Evolutionary conservation across 1,140 invertebrate genomes (phyloP).

Genomic region (Euwallacea fornicatus): DNA sequence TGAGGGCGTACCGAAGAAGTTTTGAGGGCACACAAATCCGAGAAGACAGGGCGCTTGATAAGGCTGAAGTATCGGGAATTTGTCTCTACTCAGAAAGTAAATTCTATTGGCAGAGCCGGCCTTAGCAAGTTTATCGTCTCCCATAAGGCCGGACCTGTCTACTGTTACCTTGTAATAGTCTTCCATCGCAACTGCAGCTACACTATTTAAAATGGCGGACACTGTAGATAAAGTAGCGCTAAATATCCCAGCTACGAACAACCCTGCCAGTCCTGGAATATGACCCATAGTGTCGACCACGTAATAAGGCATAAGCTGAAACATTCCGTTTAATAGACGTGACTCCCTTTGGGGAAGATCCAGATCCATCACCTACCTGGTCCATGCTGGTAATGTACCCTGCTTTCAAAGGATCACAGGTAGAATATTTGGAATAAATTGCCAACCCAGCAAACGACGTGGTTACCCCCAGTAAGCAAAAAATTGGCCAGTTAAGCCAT

Average conservation of each 20-base stretch:
- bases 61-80: too few species aligned
- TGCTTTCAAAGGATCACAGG: slow-evolving; percentile 71
- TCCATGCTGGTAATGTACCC: slow-evolving; percentile 59
- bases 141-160: too few species aligned
- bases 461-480: slow-evolving; percentile 64
- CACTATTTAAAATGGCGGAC: slow-evolving; percentile 80
- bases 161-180: slow-evolving; percentile 68
- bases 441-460: slow-evolving; percentile 78
- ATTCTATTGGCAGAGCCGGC: too few species aligned
- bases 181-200: slow-evolving; percentile 82
- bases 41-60: too few species aligned
- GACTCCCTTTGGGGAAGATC: neutral
- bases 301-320: slow-evolving; percentile 71
- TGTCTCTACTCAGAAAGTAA: too few species aligned
- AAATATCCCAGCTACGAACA: slow-evolving; percentile 83
- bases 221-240: slow-evolving; percentile 84
- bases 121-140: too few species aligned
- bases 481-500: slow-evolving; percentile 72
- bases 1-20: too few species aligned
- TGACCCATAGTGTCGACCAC: slow-evolving; percentile 73
- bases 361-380: slow-evolving; percentile 48
- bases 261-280: slow-evolving; percentile 71
- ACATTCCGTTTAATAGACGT: slow-evolving; percentile 2
- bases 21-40: too few species aligned
- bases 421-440: slow-evolving; percentile 73